Evolutionary conservation across 1,140 invertebrate genomes (phyloP).

Genomic region (Thaumatotibia leucotreta): DNA sequence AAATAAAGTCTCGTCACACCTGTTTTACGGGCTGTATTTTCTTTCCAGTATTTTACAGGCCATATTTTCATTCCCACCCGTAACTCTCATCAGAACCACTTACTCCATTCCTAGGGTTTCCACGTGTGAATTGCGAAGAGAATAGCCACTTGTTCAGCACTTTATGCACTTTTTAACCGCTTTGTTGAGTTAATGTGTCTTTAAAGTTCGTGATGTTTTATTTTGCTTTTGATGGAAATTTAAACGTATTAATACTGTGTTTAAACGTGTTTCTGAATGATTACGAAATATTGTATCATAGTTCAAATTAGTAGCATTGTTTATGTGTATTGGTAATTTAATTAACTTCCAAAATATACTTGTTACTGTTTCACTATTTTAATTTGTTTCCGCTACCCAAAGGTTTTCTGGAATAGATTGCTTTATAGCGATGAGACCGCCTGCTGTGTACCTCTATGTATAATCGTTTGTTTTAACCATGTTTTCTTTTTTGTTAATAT

Average conservation of each 20-base stretch:
- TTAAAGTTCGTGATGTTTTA: neutral
- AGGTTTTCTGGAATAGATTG: too few species aligned
- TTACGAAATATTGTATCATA: too few species aligned
- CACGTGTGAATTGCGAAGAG: neutral
- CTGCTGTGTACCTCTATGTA: too few species aligned
- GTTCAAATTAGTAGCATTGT: too few species aligned
- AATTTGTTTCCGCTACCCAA: too few species aligned
- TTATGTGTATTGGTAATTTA: too few species aligned
- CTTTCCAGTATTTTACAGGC: neutral
- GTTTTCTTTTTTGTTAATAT: too few species aligned
- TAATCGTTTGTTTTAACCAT: too few species aligned
- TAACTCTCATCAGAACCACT: slow-evolving; percentile 9
- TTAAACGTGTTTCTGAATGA: too few species aligned
- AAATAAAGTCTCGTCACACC: neutral
- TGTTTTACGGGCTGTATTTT: neutral
- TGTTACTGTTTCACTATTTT: too few species aligned
- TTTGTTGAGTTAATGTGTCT: neutral
- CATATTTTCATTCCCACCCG: slow-evolving; percentile 4
- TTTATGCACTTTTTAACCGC: slow-evolving; percentile 10
- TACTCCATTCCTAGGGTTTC: neutral
- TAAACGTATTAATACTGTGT: neutral
- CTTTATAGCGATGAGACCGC: too few species aligned
- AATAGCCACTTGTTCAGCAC: slow-evolving; percentile 3
- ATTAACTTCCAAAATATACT: too few species aligned
- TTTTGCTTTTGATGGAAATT: neutral